Evolutionary conservation across 1,140 invertebrate species (phyloP).

Genomic region (Spodoptera frugiperda): DNA sequence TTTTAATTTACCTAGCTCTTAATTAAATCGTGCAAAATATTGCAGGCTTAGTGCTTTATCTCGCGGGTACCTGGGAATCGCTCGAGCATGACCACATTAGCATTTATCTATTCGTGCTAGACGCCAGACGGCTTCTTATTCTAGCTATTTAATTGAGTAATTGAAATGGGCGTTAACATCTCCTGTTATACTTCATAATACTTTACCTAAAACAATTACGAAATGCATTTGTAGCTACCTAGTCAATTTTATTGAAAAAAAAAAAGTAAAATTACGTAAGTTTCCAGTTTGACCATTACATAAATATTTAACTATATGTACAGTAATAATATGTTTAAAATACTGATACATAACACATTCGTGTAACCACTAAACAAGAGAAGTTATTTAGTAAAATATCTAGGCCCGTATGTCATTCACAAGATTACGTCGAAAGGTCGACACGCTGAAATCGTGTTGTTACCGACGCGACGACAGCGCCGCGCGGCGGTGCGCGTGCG

Average conservation of each 20-base stretch:
- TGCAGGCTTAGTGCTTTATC: slow-evolving; percentile 39
- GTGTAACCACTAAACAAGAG: slow-evolving; percentile 3
- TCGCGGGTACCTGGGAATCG: slow-evolving; percentile 54
- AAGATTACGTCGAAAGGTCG: slow-evolving; percentile 64
- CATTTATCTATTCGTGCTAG: slow-evolving; percentile 60
- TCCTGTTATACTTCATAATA: slow-evolving; percentile 49
- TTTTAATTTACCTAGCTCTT: slow-evolving; percentile 29
- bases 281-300: too few relatives aligned
- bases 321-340: neutral
- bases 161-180: slow-evolving; percentile 58
- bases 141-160: slow-evolving; percentile 63
- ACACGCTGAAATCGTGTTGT: slow-evolving; percentile 72
- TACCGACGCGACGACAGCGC: slow-evolving; percentile 62
- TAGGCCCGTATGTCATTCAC: slow-evolving; percentile 56
- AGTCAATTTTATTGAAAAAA: too few relatives aligned
- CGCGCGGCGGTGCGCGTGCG: slow-evolving; percentile 57
- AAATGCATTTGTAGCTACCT: neutral
- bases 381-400: slow-evolving; percentile 25
- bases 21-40: slow-evolving; percentile 30
- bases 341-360: neutral
- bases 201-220: neutral
- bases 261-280: too few relatives aligned
- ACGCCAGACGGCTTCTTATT: slow-evolving; percentile 59
- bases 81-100: slow-evolving; percentile 61
- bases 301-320: neutral